Percentiles rank a stretch among this genome's conserved stretches.
Evolutionary conservation across 2,797 vertebrate species (phyloP).

Genomic region (Poeciliopsis turneri): DNA sequence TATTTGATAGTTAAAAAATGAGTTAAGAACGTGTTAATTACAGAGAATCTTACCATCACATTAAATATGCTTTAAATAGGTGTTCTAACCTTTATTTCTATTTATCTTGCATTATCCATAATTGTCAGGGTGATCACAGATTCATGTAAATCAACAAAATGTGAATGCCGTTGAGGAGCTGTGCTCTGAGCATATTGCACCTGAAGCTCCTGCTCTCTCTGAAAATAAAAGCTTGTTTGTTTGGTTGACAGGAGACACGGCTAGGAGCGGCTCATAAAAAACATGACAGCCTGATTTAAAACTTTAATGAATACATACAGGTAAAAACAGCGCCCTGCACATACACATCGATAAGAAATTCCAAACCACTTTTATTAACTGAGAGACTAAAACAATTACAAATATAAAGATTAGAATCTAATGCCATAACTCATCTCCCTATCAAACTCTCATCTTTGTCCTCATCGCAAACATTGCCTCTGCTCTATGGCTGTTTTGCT

Average conservation of each 20-base stretch:
- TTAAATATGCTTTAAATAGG: neutral
- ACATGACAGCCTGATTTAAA: conserved; percentile 62
- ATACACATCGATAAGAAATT: conserved; percentile 15
- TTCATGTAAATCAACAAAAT: neutral
- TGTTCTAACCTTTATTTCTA: neutral
- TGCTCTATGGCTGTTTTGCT: conserved; percentile 38
- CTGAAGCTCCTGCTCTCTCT: conserved; percentile 7
- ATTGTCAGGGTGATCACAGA: neutral
- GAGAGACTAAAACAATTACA: conserved; percentile 55
- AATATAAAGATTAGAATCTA: conserved; percentile 36
- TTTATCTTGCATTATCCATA: neutral
- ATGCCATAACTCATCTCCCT: conserved; percentile 43
- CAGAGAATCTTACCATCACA: neutral
- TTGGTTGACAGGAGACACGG: conserved; percentile 35
- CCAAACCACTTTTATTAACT: conserved; percentile 27
- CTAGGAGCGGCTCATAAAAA: conserved; percentile 42
- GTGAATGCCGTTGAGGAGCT: conserved; percentile 3
- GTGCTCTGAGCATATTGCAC: neutral
- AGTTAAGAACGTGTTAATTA: neutral
- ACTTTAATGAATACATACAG: conserved; percentile 51
- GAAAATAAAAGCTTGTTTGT: conserved; percentile 62
- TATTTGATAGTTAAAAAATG: neutral
- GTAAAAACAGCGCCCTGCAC: conserved; percentile 7
- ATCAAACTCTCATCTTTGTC: conserved; percentile 10
- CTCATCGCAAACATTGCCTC: conserved; percentile 5